Evolutionary conservation across 2,113 vertebrate genomes (phyloP), one percentile per base, ranked within the genome.

Genomic region (Sorex fumeus): DNA sequence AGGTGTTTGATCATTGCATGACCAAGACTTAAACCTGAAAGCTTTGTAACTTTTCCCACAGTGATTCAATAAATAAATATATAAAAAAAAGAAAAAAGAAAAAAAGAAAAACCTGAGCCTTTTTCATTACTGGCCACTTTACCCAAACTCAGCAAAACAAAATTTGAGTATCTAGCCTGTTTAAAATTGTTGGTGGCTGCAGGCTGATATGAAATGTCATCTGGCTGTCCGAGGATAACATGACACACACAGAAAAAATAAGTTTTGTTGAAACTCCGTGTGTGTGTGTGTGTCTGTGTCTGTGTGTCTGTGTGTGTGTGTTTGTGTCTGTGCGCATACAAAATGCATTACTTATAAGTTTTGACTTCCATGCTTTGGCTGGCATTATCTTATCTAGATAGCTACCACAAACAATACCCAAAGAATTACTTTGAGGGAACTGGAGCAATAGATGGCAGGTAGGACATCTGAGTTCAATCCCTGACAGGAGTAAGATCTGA

Each of bases 91-190:
- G 16, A 53, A 53, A 10, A 53, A 53, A 50, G 16, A 4, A 10
- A 10, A 53, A 53, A 13, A 89, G 64, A 71, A 84, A n/a, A n/a
- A n/a, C 9, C 34, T 78, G 23, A 75, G 28, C 2, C 23, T 76
- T 91, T 71, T 88, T 40, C 76, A 79, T 91, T 79, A 71, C 40
- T 77, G 32, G 69, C 32, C 43, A 91, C 19, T 53, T 47, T 72
- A 7, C 12, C n/a, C n/a, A n/a, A n/a, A n/a, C 40, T 40, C 40
- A 40, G 40, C 40, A 7, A 7, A 40, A 40, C 36, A 67, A 86
- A 90, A 88, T 15, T 81, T 0, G 72, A 8, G 30, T 3, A 74
- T 60, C 19, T 32, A 45, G 13, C 27, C 8, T 69, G 7, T 13
- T 93, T 34, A 16, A 90, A 45, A 90, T 79, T 79, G 40, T 50